phyloP scores from a whole-genome alignment of 2,113 vertebrate species.

The Kryptolebias marmoratus region DNA sequence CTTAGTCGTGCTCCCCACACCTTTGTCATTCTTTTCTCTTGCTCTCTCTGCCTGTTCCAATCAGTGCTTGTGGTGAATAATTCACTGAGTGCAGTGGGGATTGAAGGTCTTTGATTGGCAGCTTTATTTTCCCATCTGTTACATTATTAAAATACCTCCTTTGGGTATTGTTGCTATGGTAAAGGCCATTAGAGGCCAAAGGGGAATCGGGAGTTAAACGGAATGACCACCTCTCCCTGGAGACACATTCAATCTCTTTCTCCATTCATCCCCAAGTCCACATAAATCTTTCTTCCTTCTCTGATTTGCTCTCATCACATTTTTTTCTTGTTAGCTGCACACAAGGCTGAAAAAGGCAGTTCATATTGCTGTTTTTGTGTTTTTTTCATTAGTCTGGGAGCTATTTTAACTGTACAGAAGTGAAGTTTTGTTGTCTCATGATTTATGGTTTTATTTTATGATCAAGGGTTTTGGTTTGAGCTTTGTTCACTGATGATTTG shows the following conservation, averaged over 20 bases:
- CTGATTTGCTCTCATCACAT: background rate
- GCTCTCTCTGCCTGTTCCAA: slow-evolving; percentile 64
- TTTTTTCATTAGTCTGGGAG: background rate
- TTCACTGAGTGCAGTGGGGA: slow-evolving; percentile 72
- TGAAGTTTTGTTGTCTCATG: too few relatives aligned
- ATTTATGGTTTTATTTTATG: background rate
- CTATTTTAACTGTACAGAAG: background rate
- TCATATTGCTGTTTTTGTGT: background rate
- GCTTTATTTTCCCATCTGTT: slow-evolving; percentile 75
- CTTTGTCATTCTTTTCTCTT: slow-evolving; percentile 47
- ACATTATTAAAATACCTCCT: slow-evolving; percentile 77
- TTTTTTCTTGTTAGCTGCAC: background rate
- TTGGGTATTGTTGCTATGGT: slow-evolving; percentile 60
- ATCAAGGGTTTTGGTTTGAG: background rate
- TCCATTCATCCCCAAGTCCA: slow-evolving; percentile 11
- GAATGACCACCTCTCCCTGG: slow-evolving; percentile 25
- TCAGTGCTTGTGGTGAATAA: slow-evolving; percentile 80
- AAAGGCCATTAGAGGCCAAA: slow-evolving; percentile 51
- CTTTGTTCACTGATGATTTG: background rate
- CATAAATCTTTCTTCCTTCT: slow-evolving; percentile 1
- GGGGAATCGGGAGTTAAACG: slow-evolving; percentile 48
- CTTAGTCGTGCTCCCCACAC: slow-evolving; percentile 50
- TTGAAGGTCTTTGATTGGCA: slow-evolving; percentile 77
- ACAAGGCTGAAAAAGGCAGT: background rate
- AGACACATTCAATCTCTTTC: slow-evolving; percentile 25